Conservation (phyloP, 2,888 invertebrate genomes). For the Phorcus lineatus region DNA sequence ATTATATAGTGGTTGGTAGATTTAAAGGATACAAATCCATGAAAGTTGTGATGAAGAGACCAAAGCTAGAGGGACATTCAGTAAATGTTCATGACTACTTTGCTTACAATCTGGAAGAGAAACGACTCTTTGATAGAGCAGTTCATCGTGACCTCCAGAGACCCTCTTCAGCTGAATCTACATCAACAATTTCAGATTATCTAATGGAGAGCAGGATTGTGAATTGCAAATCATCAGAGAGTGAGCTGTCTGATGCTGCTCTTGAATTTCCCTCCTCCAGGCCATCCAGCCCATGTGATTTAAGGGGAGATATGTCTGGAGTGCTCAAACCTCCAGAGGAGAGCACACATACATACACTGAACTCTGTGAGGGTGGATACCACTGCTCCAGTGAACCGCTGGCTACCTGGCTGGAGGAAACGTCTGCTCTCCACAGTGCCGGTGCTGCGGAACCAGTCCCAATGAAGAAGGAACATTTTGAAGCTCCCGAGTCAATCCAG, state of each 20-base stretch:
- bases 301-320: not conserved
- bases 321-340: not conserved
- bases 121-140: slow-evolving; percentile 8
- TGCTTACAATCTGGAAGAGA: slow-evolving; percentile 21
- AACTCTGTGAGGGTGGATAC: not conserved
- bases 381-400: not conserved
- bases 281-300: not conserved
- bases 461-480: no score
- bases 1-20: slow-evolving; percentile 62
- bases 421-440: not conserved
- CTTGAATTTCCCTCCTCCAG: not conserved
- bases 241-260: not conserved
- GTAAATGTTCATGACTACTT: slow-evolving; percentile 36
- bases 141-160: not conserved
- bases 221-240: not conserved
- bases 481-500: no score
- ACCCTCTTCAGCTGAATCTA: not conserved
- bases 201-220: not conserved
- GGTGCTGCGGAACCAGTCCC: no score
- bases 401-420: slow-evolving; percentile 2
- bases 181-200: slow-evolving; percentile 16
- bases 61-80: slow-evolving; percentile 30
- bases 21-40: slow-evolving; percentile 65
- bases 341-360: not conserved
- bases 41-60: slow-evolving; percentile 57